phyloP scores from a whole-genome alignment of 1,140 invertebrate genomes.

The Samia ricini region DNA sequence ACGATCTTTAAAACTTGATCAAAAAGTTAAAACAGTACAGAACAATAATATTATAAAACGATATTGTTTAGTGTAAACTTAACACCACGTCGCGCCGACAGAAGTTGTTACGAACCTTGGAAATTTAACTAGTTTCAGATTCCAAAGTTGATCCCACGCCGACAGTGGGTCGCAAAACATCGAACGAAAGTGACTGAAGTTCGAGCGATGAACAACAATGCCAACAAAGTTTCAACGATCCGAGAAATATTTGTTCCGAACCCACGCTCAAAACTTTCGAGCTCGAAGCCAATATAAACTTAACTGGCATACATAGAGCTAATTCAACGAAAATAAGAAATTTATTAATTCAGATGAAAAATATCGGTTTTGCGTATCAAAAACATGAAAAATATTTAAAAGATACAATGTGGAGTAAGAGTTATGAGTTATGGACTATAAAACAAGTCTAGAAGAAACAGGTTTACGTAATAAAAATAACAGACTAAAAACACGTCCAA shows the following conservation, averaged over 20 bases:
- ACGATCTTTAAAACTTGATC: too few relatives aligned
- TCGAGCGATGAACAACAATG: slow-evolving; percentile 42
- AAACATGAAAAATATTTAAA: not conserved
- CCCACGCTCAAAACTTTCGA: slow-evolving; percentile 37
- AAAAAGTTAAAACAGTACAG: slow-evolving; percentile 25
- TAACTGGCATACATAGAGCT: slow-evolving; percentile 21
- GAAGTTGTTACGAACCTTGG: slow-evolving; percentile 43
- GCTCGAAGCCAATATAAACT: slow-evolving; percentile 51
- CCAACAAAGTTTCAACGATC: slow-evolving; percentile 49
- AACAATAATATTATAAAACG: slow-evolving; percentile 34
- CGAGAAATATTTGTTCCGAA: slow-evolving; percentile 52
- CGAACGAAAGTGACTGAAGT: slow-evolving; percentile 58
- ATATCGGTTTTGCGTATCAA: too few relatives aligned
- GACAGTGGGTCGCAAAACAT: slow-evolving; percentile 31
- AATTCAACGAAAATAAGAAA: not conserved
- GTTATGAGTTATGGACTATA: not conserved
- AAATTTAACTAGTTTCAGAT: slow-evolving; percentile 45
- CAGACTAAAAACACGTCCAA: slow-evolving; percentile 2
- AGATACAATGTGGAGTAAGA: not conserved
- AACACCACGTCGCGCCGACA: not conserved
- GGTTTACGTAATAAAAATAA: slow-evolving; percentile 7
- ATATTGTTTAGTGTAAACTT: slow-evolving; percentile 37
- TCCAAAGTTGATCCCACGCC: slow-evolving; percentile 42
- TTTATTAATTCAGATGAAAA: too few relatives aligned
- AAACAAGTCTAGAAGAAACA: not conserved